Conservation (phyloP, 37 sponge, comb jelly and placozoan genomes). For the Sycon ciliatum region DNA sequence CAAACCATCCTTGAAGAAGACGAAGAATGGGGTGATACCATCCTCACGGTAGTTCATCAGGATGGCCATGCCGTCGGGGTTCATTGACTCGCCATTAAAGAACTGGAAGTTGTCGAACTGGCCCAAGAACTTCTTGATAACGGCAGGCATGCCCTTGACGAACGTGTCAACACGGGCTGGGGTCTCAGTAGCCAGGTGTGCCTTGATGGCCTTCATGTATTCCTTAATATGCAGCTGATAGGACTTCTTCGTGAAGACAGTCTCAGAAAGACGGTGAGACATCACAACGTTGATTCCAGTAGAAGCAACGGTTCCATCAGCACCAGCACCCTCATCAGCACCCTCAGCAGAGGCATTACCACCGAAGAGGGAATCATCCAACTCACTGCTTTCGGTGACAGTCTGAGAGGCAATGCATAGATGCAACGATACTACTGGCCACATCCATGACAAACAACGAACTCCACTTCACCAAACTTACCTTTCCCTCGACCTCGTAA, state of each 20-base stretch:
- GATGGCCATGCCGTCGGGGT: slow-evolving; percentile 47
- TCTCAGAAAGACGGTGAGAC: slow-evolving; percentile 42
- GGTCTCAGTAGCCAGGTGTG: slow-evolving; percentile 29
- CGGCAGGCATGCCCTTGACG: slow-evolving; percentile 18
- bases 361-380: slow-evolving; percentile 56
- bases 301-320: slow-evolving; percentile 22
- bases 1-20: slow-evolving; percentile 77
- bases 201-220: slow-evolving; percentile 45
- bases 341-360: slow-evolving; percentile 78
- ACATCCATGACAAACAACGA: background rate
- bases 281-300: slow-evolving; percentile 57
- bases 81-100: slow-evolving; percentile 54
- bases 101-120: slow-evolving; percentile 65
- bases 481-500: slow-evolving; percentile 78
- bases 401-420: slow-evolving; percentile 26
- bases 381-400: slow-evolving; percentile 26
- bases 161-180: slow-evolving; percentile 55
- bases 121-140: slow-evolving; percentile 25
- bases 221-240: slow-evolving; percentile 11
- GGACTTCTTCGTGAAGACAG: slow-evolving; percentile 31
- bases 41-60: slow-evolving; percentile 64
- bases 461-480: slow-evolving; percentile 1
- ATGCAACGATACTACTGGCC: background rate
- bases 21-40: slow-evolving; percentile 63
- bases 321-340: background rate